phyloP scores from a whole-genome alignment of 1,140 invertebrate genomes.

The Brachionus paranguensis region DNA sequence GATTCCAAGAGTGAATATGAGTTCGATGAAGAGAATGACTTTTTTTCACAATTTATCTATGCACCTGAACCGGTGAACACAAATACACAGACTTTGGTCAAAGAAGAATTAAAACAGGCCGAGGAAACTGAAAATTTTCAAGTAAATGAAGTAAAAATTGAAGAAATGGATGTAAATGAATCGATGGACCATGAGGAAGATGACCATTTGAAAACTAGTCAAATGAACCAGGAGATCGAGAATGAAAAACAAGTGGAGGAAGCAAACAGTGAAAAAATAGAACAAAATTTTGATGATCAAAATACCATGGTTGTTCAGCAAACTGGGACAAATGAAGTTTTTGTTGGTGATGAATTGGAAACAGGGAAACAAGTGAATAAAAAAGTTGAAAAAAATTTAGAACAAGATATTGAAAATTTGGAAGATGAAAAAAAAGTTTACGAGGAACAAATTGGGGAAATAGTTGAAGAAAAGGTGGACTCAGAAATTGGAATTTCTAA shows the following conservation, averaged over 20 bases:
- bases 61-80: not conserved
- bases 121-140: not conserved
- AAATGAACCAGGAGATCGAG: not conserved
- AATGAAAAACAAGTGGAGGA: not conserved
- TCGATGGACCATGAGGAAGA: not conserved
- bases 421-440: no score
- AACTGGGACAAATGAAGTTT: not conserved
- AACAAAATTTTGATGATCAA: not conserved
- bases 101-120: not conserved
- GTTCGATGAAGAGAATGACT: conserved; percentile 19
- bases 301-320: not conserved
- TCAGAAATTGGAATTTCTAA: no score
- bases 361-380: not conserved
- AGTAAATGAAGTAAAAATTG: not conserved
- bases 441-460: no score
- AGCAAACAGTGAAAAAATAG: not conserved
- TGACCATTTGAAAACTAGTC: not conserved
- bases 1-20: not conserved
- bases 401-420: not conserved
- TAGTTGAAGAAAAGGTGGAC: no score
- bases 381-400: not conserved
- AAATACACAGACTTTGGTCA: not conserved
- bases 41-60: conserved; percentile 31
- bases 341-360: not conserved
- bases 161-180: not conserved